A percentile compares a stretch with the other conserved stretches of the same genome.
Evolutionary conservation across 2,113 vertebrate species (phyloP).

Genomic region (Prietella phreatophila): DNA sequence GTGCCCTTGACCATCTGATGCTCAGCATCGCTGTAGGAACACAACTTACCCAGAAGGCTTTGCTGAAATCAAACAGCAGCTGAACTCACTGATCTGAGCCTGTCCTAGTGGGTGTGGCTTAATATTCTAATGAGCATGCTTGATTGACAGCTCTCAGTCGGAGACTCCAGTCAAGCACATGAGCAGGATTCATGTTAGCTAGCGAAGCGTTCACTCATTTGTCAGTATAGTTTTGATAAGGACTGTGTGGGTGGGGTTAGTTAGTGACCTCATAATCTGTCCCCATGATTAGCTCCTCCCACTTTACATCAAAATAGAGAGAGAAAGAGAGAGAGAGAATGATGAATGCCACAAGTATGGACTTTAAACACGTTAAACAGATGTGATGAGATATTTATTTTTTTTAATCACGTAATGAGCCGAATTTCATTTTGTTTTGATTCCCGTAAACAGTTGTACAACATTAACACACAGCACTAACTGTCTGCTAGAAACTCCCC

Average conservation of each 20-base stretch:
- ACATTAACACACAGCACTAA: not conserved
- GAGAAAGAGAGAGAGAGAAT: not conserved
- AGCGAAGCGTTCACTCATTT: not conserved
- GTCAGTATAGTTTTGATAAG: not conserved
- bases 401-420: not conserved
- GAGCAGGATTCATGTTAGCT: not conserved
- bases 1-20: not conserved
- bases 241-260: not conserved
- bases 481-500: not conserved
- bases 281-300: not conserved
- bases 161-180: not conserved
- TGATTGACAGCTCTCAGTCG: not conserved
- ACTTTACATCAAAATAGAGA: not conserved
- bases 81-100: not conserved
- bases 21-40: not conserved
- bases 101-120: not conserved
- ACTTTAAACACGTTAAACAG: not conserved
- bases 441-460: not conserved
- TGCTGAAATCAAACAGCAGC: not conserved
- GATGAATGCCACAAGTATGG: not conserved
- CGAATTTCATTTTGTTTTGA: not conserved
- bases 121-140: not conserved
- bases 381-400: not conserved
- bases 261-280: not conserved
- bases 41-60: constrained; percentile 3